Base-by-base conservation (phyloP, 92 coral and sea anemone genomes). In the Parazoanthus atlanticus region DNA sequence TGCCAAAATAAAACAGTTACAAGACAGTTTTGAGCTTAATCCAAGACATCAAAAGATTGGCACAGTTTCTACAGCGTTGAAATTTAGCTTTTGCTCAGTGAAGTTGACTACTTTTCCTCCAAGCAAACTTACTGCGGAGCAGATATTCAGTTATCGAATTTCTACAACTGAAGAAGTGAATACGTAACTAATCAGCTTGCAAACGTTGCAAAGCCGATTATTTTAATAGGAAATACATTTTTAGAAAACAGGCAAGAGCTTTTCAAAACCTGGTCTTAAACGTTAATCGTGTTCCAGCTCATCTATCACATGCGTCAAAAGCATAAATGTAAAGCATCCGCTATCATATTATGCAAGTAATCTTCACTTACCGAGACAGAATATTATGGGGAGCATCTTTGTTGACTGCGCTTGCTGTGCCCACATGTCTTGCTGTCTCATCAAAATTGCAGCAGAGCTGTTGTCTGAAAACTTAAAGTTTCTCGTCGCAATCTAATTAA, bases 351-450 rank as follows among this genome's bases (percentile, higher is more conserved):
- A 16, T 47, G 19, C 31, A 49, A 16, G 38, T n/a, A 79, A 49
- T 15, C 36, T 43, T 12, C n/a, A 81, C 85, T 81, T 58, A 81
- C 85, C 85, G 9, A 81, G 52, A 61, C 71, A 81, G 21, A 81
- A 61, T 61, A 58, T 19, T 38, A 81, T 58, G 73, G 17, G 70
- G 73, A 81, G 71, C 74, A 81, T 26, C 23, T 33, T 81, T 38
- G 71, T 21, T 81, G 72, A 81, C 12, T 58, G 85, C 71, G 13
- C 85, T 81, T 61, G 85, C 85, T 81, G 85, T 54, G 70, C 41
- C 17, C 38, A 6, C 85, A 17, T 61, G 85, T 61, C 47, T 81
- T 36, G 74, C 74, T 81, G 74, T 56, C 33, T 76, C 80, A 41
- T 34, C 46, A 36, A 73, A 23, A 26, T 23, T n/a, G 28, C 85